These are phyloP conservation scores for Drosophila hydei DNA, from an alignment of 1,140 invertebrate genomes.

Conservation along the genomic window DNA sequence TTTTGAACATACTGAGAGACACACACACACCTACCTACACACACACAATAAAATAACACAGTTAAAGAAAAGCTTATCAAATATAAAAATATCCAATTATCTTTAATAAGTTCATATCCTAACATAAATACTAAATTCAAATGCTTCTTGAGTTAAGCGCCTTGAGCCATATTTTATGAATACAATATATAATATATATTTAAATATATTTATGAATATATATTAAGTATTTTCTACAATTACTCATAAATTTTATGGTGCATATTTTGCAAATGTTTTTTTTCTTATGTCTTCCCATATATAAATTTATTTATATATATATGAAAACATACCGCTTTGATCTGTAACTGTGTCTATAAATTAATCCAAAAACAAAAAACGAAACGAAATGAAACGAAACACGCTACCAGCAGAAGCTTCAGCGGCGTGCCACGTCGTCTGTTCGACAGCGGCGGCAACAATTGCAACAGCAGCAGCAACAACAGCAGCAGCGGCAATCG, in stretches of 20 bases:
- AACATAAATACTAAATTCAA: constrained; percentile 42
- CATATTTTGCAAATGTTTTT: constrained; percentile 54
- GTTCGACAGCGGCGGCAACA: constrained; percentile 67
- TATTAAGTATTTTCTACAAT: neutral
- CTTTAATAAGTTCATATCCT: too few relatives aligned
- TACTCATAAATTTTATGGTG: constrained; percentile 34
- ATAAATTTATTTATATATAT: constrained; percentile 6
- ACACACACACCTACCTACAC: neutral
- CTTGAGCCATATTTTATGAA: constrained; percentile 4
- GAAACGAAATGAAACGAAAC: too few relatives aligned
- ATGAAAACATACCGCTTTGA: constrained; percentile 37
- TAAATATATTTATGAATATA: constrained; percentile 9
- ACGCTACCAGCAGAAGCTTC: constrained; percentile 64
- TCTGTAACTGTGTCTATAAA: constrained; percentile 52
- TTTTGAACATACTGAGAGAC: too few relatives aligned
- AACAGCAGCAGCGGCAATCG: constrained; percentile 43
- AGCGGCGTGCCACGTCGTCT: constrained; percentile 82
- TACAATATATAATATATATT: constrained; percentile 13
- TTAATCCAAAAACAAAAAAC: constrained; percentile 41
- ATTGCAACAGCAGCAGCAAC: constrained; percentile 28
- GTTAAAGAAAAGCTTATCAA: neutral
- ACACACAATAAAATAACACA: neutral
- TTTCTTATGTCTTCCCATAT: constrained; percentile 38
- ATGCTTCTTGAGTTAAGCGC: constrained; percentile 25
- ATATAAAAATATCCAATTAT: neutral